Evolutionary conservation across 2,888 invertebrate genomes (phyloP).

Genomic region (Schizotus pectinicornis): DNA sequence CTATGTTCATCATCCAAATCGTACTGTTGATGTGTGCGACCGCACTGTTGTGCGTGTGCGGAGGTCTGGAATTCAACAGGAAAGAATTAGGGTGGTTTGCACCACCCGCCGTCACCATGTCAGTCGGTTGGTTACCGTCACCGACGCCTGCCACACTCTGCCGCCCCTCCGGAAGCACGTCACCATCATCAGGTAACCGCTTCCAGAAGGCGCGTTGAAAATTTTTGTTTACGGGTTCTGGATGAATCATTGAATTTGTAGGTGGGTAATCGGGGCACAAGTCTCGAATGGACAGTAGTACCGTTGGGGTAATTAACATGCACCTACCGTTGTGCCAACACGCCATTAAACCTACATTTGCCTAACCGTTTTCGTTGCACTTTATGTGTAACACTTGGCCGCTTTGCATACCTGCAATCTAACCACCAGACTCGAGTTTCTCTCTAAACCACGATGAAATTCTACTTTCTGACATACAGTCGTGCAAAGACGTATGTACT

Average conservation of each 20-base stretch:
- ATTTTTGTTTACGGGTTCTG: background rate
- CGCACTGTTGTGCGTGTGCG: slow-evolving; percentile 55
- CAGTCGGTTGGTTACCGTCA: slow-evolving; percentile 55
- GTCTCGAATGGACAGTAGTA: slow-evolving; percentile 26
- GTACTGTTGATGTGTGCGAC: slow-evolving; percentile 48
- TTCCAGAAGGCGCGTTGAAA: too few relatives aligned
- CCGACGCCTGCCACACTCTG: slow-evolving; percentile 51
- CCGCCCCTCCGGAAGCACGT: slow-evolving; percentile 57
- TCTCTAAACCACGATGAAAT: slow-evolving; percentile 3
- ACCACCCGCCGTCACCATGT: slow-evolving; percentile 56
- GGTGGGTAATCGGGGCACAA: slow-evolving; percentile 25
- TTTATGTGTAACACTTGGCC: slow-evolving; percentile 16
- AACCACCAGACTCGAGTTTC: background rate
- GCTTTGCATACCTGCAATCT: slow-evolving; percentile 3
- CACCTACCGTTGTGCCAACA: slow-evolving; percentile 29
- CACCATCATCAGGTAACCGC: slow-evolving; percentile 55
- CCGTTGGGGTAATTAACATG: slow-evolving; percentile 36
- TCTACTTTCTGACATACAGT: background rate
- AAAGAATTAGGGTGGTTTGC: slow-evolving; percentile 56
- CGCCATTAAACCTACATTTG: slow-evolving; percentile 33
- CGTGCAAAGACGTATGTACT: background rate
- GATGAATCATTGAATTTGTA: slow-evolving; percentile 19
- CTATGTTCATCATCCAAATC: slow-evolving; percentile 18
- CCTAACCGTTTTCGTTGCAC: slow-evolving; percentile 28
- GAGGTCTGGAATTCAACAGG: slow-evolving; percentile 53